Evolutionary conservation across 1,140 invertebrate species (phyloP).

Genomic region (Steinernema khuongi): DNA sequence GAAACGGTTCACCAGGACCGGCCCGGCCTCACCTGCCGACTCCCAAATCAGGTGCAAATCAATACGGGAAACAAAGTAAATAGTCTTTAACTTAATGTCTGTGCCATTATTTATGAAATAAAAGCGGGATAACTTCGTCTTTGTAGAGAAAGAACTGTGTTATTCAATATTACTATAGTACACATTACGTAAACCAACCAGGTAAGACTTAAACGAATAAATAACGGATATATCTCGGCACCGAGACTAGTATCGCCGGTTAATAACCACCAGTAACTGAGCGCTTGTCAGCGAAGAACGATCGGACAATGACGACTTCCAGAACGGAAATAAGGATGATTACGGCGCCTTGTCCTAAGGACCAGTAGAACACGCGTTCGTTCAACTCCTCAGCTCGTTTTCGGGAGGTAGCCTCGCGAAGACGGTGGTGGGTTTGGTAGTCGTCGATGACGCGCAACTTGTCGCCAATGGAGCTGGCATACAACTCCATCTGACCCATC

Average conservation of each 20-base stretch:
- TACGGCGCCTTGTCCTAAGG: conserved; percentile 76
- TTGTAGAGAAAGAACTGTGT: too few relatives aligned
- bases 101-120: too few relatives aligned
- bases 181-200: too few relatives aligned
- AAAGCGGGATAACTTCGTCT: too few relatives aligned
- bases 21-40: too few relatives aligned
- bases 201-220: neutral
- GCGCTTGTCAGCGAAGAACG: conserved; percentile 46
- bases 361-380: conserved; percentile 84
- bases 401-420: conserved; percentile 84
- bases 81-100: too few relatives aligned
- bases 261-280: neutral
- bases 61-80: too few relatives aligned
- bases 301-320: conserved; percentile 41
- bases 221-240: neutral
- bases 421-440: conserved; percentile 88
- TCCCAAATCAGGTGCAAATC: too few relatives aligned
- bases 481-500: conserved; percentile 42
- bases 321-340: conserved; percentile 67
- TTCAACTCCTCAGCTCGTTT: conserved; percentile 92
- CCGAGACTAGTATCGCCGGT: neutral
- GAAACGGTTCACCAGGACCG: too few relatives aligned
- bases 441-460: conserved; percentile 77
- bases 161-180: too few relatives aligned
- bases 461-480: conserved; percentile 44